These are phyloP conservation scores for Ptychoptera contaminata DNA, from an alignment of 2,888 invertebrate species.

Conservation along the genomic window DNA sequence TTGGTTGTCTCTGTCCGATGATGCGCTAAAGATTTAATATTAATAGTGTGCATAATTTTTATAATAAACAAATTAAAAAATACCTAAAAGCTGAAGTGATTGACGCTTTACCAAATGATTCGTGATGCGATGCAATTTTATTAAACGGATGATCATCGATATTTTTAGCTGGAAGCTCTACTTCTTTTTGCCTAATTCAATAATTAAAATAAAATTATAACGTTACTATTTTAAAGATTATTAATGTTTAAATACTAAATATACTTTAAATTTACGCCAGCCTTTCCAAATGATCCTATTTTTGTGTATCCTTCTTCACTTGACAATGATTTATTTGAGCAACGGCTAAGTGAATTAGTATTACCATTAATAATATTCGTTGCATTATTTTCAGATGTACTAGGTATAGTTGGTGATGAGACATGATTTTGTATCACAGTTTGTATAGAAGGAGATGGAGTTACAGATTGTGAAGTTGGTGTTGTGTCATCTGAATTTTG, in stretches of 20 bases:
- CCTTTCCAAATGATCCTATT: constrained; percentile 33
- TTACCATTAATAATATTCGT: constrained; percentile 8
- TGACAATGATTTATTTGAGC: constrained; percentile 30
- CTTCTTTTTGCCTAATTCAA: constrained; percentile 12
- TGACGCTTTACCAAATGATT: constrained; percentile 32
- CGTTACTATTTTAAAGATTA: neutral
- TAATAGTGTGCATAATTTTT: neutral
- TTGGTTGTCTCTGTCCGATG: constrained; percentile 40
- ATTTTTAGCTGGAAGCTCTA: constrained; percentile 25
- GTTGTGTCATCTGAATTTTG: constrained; percentile 12
- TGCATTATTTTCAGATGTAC: constrained; percentile 1
- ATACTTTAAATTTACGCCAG: constrained; percentile 29
- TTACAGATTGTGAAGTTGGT: constrained; percentile 16
- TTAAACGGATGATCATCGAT: constrained; percentile 30
- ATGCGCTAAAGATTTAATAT: constrained; percentile 19
- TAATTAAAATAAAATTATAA: neutral
- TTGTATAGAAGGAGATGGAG: constrained; percentile 28
- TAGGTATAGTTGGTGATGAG: neutral
- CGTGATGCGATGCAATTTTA: constrained; percentile 26
- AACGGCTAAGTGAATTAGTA: constrained; percentile 24
- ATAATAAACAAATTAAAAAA: constrained; percentile 17
- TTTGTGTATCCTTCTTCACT: constrained; percentile 29
- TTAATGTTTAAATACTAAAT: constrained; percentile 7
- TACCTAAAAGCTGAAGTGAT: constrained; percentile 31
- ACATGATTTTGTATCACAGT: constrained; percentile 26